Conservation (phyloP, 2,113 vertebrate genomes). For the Tapirus terrestris region DNA sequence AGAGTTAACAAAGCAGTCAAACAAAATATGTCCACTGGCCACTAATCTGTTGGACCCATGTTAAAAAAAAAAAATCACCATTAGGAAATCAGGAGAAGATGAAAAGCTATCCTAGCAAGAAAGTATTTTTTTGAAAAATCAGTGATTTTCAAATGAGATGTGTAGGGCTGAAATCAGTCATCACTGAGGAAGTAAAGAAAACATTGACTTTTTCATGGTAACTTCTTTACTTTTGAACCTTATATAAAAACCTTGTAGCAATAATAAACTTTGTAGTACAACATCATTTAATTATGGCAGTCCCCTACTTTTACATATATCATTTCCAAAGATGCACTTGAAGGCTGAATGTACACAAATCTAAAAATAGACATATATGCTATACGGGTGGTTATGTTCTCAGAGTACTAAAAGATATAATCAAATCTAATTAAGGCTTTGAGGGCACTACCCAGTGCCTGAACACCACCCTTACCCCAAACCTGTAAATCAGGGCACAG, state of each 20-base stretch:
- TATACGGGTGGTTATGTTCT: background rate
- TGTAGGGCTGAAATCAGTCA: background rate
- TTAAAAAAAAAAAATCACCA: background rate
- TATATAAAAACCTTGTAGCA: background rate
- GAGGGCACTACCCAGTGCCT: background rate
- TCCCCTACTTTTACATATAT: background rate
- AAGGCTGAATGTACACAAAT: background rate
- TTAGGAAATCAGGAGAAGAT: background rate
- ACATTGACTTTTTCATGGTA: background rate
- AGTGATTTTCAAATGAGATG: background rate
- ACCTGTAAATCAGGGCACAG: background rate
- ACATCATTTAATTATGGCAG: background rate
- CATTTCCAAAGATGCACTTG: background rate
- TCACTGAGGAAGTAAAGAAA: slow-evolving; percentile 21
- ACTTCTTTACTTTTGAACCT: slow-evolving; percentile 7
- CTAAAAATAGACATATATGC: background rate
- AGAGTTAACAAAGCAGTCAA: slow-evolving; percentile 5
- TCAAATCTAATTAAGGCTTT: background rate
- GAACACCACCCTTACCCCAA: background rate
- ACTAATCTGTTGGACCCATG: background rate
- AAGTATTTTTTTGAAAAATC: background rate
- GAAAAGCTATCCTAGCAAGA: background rate
- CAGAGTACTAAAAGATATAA: background rate
- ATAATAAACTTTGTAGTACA: slow-evolving; percentile 22
- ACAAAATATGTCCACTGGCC: background rate